Evolutionary conservation across 1,140 invertebrate genomes (phyloP).

Genomic region (Radopholus similis): DNA sequence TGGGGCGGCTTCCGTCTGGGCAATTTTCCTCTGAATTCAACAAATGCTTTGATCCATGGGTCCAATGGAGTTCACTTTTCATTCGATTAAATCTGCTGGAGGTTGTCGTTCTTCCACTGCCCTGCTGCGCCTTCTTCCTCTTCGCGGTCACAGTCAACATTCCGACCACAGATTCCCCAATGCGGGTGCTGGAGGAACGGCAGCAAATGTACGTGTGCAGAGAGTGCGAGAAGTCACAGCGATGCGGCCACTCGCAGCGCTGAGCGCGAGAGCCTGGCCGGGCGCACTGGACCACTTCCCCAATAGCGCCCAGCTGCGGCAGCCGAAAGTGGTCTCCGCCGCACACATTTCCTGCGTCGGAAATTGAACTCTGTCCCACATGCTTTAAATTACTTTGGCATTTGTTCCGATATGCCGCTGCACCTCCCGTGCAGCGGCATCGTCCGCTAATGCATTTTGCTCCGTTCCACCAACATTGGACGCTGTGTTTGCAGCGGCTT

Average conservation of each 20-base stretch:
- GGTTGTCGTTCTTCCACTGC: not conserved
- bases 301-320: constrained; percentile 20
- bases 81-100: not conserved
- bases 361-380: not conserved
- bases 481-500: constrained; percentile 24
- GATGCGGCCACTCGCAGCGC: constrained; percentile 18
- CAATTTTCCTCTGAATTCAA: constrained; percentile 24
- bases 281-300: constrained; percentile 24
- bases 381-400: constrained; percentile 31
- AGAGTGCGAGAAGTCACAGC: constrained; percentile 40
- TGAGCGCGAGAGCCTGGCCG: not conserved
- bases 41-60: not conserved
- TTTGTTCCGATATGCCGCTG: constrained; percentile 39
- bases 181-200: constrained; percentile 9
- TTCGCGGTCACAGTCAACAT: constrained; percentile 5
- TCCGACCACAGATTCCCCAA: constrained; percentile 1
- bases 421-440: constrained; percentile 34
- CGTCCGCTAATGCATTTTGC: constrained; percentile 25
- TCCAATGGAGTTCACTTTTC: not conserved
- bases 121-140: not conserved
- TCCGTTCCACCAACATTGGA: constrained; percentile 39
- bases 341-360: not conserved
- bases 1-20: constrained; percentile 36
- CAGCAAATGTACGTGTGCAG: constrained; percentile 49
- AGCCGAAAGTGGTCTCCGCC: constrained; percentile 13